phyloP scores from a whole-genome alignment of 2,888 invertebrate genomes.

The Cerceris ruficornis region DNA sequence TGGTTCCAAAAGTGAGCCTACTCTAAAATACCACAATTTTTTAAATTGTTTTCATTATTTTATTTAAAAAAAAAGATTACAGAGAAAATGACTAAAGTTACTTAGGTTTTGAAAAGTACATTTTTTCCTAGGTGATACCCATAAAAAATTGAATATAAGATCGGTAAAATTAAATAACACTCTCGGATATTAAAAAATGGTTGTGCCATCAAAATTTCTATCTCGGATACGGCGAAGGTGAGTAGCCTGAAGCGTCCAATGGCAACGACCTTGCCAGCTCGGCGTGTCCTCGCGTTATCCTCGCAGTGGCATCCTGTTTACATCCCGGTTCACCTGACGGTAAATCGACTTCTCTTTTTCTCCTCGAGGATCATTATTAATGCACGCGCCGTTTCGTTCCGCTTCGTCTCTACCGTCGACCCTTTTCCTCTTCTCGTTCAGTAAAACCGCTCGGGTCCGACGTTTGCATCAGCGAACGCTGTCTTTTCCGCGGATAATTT shows the following conservation, averaged over 20 bases:
- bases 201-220: not conserved
- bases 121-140: too few species aligned
- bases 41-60: too few species aligned
- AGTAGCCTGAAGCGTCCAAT: slow-evolving; percentile 50
- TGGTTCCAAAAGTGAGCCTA: too few species aligned
- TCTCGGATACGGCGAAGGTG: slow-evolving; percentile 33
- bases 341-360: slow-evolving; percentile 62
- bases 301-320: slow-evolving; percentile 66
- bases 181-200: not conserved
- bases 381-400: slow-evolving; percentile 48
- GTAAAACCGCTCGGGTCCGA: too few species aligned
- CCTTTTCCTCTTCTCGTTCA: not conserved
- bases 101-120: too few species aligned
- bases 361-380: slow-evolving; percentile 45
- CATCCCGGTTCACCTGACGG: slow-evolving; percentile 66
- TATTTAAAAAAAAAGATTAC: too few species aligned
- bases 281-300: slow-evolving; percentile 59
- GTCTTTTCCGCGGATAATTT: too few species aligned
- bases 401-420: slow-evolving; percentile 9
- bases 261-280: slow-evolving; percentile 60
- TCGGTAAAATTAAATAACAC: not conserved
- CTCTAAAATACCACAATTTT: too few species aligned
- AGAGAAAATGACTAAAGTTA: too few species aligned
- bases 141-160: too few species aligned
- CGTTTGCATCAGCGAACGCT: too few species aligned